A percentile compares a stretch with the other conserved stretches of the same genome.
phyloP scores from a whole-genome alignment of 2,797 vertebrate species.

The Urophycis tenuis region DNA sequence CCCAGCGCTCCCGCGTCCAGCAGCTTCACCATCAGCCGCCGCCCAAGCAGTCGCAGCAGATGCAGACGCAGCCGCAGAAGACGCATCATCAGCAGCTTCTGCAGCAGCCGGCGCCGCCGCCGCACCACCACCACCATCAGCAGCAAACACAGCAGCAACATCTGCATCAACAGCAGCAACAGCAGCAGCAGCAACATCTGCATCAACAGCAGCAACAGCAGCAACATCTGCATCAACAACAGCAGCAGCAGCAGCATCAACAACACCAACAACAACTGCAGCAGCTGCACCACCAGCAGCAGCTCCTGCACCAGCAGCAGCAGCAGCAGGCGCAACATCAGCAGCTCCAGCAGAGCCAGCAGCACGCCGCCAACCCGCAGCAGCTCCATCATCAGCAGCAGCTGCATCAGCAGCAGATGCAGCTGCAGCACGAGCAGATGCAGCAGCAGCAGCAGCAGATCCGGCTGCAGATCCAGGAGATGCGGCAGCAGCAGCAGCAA shows the following conservation, averaged over 20 bases:
- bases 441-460: conserved; percentile 72
- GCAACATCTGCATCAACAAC: conserved; percentile 37
- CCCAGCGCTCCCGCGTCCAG: conserved; percentile 44
- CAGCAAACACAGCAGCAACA: conserved; percentile 36
- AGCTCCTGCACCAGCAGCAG: conserved; percentile 32
- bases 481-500: conserved; percentile 76
- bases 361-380: conserved; percentile 23
- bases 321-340: conserved; percentile 57
- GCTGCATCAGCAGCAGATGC: conserved; percentile 74
- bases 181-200: conserved; percentile 6
- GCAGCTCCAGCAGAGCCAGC: conserved; percentile 57
- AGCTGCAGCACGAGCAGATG: conserved; percentile 73
- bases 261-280: conserved; percentile 24
- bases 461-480: conserved; percentile 74
- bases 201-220: conserved; percentile 31
- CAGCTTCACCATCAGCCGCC: conserved; percentile 46
- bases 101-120: conserved; percentile 25
- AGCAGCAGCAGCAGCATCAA: conserved; percentile 27
- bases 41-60: conserved; percentile 11
- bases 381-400: conserved; percentile 56
- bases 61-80: conserved; percentile 13
- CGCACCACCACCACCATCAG: conserved; percentile 33
- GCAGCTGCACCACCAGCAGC: conserved; percentile 18
- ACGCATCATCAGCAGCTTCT: conserved; percentile 14
- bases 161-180: conserved; percentile 29